These are phyloP conservation scores for Trachelus stipa DNA, from an alignment of 2,888 invertebrate genomes.

Conservation along the genomic window DNA sequence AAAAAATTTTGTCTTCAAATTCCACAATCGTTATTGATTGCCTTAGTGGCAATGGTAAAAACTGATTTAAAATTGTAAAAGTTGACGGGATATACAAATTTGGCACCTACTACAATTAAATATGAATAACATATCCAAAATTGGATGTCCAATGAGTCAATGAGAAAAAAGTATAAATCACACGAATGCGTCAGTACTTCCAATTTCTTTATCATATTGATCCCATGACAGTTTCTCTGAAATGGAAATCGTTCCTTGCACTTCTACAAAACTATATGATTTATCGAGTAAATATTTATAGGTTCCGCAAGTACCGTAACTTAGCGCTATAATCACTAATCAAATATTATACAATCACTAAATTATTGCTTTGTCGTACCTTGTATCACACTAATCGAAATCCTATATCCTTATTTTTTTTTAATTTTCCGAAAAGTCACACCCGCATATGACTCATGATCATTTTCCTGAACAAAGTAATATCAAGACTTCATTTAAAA, in stretches of 20 bases:
- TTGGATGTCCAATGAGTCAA: constrained; percentile 1
- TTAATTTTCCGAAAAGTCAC: constrained; percentile 34
- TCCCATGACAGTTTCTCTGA: constrained; percentile 33
- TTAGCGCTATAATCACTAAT: constrained; percentile 61
- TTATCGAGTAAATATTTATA: constrained; percentile 63
- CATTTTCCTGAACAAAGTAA: background rate
- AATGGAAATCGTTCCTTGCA: constrained; percentile 49
- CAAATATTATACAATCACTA: constrained; percentile 66
- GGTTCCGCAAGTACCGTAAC: constrained; percentile 61
- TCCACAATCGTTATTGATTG: background rate
- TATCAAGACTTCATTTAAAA: background rate
- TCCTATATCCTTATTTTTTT: constrained; percentile 45
- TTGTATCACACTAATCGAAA: constrained; percentile 66
- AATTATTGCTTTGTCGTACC: constrained; percentile 66
- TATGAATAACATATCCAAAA: constrained; percentile 4
- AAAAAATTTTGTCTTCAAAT: background rate
- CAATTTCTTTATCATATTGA: constrained; percentile 16
- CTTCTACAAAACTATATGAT: constrained; percentile 65
- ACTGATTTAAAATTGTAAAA: background rate
- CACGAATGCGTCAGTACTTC: constrained; percentile 4
- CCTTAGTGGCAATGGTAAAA: background rate
- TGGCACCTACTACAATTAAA: constrained; percentile 38
- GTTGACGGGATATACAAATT: constrained; percentile 17
- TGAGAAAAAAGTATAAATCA: constrained; percentile 4
- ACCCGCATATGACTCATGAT: background rate